Base-by-base conservation (phyloP, 2,797 vertebrate genomes). In the Sciurus carolinensis region DNA sequence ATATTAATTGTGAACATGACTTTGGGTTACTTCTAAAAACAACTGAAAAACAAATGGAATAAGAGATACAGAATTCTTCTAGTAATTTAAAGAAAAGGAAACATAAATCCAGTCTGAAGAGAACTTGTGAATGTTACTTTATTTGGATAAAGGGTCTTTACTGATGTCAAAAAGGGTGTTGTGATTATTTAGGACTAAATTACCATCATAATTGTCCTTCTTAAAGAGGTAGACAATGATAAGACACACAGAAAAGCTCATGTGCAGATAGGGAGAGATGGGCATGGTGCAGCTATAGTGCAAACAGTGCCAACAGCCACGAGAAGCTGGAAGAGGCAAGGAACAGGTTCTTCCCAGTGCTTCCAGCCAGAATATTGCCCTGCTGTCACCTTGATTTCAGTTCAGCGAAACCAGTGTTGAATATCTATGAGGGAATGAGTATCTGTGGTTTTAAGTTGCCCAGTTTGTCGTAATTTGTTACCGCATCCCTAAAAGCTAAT, bases 401-500 rank as follows among this genome's bases (percentile, higher is more conserved):
- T 17, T 57, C n/a, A 67, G 22, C 52, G 64, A 77, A 87, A 82
- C 42, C 28, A 18, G 52, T 64, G 30, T 30, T 86, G 72, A 76
- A 54, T 44, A 62, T 96, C 4, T 26, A 8, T 69, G 67, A 95
- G 50, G 90, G 50, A 76, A 64, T 66, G 42, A 95, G 33, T 73
- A 9, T 64, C 33, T 82, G 8, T 62, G 59, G 71, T 81, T 59
- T 69, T 81, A 81, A 87, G 54, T 30, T n/a, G 81, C 47, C 39
- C 57, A 73, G 15, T 81, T 75, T 86, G 7, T 80, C 15, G n/a
- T 36, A 22, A 57, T 71, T 92, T 92, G 39, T 76, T 82, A 66
- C 11, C 82, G n/a, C 28, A 88, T 18, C 9, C 10, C 50, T 88
- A 76, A 77, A 92, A 88, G 83, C 42, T 52, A 82, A 69, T 54